phyloP scores from a whole-genome alignment of 1,140 invertebrate genomes.

The Leptinotarsa texana region DNA sequence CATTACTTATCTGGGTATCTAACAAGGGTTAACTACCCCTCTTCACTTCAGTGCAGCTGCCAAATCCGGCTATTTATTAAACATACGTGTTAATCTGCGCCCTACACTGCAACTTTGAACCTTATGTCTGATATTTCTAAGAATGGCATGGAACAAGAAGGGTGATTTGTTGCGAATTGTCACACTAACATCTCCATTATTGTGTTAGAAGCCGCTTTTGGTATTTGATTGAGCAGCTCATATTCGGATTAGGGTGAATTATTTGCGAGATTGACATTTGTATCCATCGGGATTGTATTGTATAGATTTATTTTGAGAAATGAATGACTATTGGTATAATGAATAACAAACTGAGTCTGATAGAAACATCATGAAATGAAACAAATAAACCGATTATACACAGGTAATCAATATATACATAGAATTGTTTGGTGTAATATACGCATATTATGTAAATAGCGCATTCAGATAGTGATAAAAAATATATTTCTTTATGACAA shows the following conservation, averaged over 20 bases:
- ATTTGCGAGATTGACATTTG: constrained; percentile 33
- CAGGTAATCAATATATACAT: too few relatives aligned
- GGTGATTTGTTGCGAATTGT: constrained; percentile 46
- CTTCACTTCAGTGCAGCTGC: constrained; percentile 45
- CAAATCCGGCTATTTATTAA: constrained; percentile 54
- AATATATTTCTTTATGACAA: too few relatives aligned
- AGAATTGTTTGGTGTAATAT: too few relatives aligned
- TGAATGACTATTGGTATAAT: not conserved
- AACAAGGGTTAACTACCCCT: constrained; percentile 42
- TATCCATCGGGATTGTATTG: constrained; percentile 4
- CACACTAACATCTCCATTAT: constrained; percentile 46
- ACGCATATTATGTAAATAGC: too few relatives aligned
- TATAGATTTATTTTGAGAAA: constrained; percentile 3
- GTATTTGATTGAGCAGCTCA: constrained; percentile 44
- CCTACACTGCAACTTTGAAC: constrained; percentile 35
- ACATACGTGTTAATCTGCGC: constrained; percentile 52
- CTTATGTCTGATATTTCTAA: constrained; percentile 33
- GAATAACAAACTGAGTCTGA: not conserved
- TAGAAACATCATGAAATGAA: too few relatives aligned
- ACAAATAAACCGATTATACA: too few relatives aligned
- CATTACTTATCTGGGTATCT: constrained; percentile 18
- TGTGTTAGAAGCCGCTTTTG: constrained; percentile 41
- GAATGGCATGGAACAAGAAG: constrained; percentile 31
- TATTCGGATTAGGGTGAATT: constrained; percentile 40
- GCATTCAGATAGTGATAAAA: too few relatives aligned